Base-by-base conservation (phyloP, 1,140 invertebrate genomes). In the Tribolium castaneum region DNA sequence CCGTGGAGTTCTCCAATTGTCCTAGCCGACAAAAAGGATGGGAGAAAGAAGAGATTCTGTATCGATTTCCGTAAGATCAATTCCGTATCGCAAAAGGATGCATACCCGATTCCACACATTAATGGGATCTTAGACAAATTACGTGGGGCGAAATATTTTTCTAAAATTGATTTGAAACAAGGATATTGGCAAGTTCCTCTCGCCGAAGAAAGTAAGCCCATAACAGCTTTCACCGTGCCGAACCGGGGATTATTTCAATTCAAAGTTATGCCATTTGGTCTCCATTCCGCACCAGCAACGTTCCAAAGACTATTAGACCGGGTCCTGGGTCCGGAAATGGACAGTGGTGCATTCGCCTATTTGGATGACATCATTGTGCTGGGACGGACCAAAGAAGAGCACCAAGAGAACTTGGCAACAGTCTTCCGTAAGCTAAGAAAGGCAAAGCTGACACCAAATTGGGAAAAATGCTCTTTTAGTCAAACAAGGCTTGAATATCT, bases 291-390 rank as follows among this genome's bases (percentile, higher is more conserved):
- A 30, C 79, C 81, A 9, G 86, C 85, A 66, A 80, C 84, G 3
- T 87, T 87, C 76, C 84, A 85, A 39, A 59, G 59, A 66, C 72
- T 72, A 25, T 81, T 83, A 50, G 77, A 80, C 13, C 39, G 52
- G 79, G 75, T 80, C 10, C 75, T 86, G 16, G 79, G 78, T 34
- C 83, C 81, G 7, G 49, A 85, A 35, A n/a, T 52, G 19, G 83
- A 85, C 6, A 75, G 83, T 1, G 82, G 84, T 19, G 73, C 84
- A 78, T n/a, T n/a, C n/a, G n/a, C n/a, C n/a, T n/a, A n/a, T n/a
- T n/a, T n/a, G n/a, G n/a, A 88, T 83, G 87, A 87, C 74, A 79
- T 86, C 6, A 45, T 87, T 4, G 52, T 87, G 4, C 70, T 59
- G 22, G 85, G 79, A 6, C 50, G 52, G n/a, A 83, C 77, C 54